Evolutionary conservation across 1,140 invertebrate species (phyloP).

Genomic region (Choristoneura fumiferana): DNA sequence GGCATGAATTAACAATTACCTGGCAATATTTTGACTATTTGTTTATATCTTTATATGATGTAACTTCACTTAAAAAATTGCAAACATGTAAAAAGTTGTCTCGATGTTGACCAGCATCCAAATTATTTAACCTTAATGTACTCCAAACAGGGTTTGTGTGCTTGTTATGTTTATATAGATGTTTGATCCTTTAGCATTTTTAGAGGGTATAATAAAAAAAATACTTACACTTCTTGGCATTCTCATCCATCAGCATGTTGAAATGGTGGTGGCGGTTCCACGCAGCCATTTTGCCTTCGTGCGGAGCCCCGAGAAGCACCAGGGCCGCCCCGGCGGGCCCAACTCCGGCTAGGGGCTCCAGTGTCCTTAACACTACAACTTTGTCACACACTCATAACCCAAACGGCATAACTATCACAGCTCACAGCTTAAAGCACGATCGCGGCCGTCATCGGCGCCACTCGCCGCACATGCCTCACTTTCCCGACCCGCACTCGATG

Average conservation of each 20-base stretch:
- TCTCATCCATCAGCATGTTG: constrained; percentile 84
- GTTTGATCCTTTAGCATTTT: too few relatives aligned
- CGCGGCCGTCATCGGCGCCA: constrained; percentile 66
- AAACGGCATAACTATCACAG: constrained; percentile 68
- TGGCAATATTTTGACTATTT: too few relatives aligned
- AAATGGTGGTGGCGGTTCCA: constrained; percentile 87
- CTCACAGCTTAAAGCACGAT: constrained; percentile 66
- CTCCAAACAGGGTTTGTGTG: too few relatives aligned
- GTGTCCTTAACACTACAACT: constrained; percentile 74
- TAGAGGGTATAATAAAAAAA: background rate
- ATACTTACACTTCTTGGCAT: constrained; percentile 84
- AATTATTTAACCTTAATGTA: too few relatives aligned
- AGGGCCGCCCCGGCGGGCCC: constrained; percentile 78
- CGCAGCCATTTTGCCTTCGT: constrained; percentile 81
- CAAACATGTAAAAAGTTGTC: too few relatives aligned
- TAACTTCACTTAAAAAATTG: too few relatives aligned
- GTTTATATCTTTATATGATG: too few relatives aligned
- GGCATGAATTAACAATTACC: too few relatives aligned
- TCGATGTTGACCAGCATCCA: too few relatives aligned
- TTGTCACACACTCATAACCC: constrained; percentile 77
- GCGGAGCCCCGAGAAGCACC: constrained; percentile 78
- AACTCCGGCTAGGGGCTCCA: constrained; percentile 78
- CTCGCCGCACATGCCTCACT: constrained; percentile 73
- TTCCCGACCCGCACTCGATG: constrained; percentile 63
- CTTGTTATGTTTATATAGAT: too few relatives aligned